These are phyloP conservation scores for Notocelia uddmanniana DNA, from an alignment of 2,888 invertebrate genomes.

Conservation along the genomic window DNA sequence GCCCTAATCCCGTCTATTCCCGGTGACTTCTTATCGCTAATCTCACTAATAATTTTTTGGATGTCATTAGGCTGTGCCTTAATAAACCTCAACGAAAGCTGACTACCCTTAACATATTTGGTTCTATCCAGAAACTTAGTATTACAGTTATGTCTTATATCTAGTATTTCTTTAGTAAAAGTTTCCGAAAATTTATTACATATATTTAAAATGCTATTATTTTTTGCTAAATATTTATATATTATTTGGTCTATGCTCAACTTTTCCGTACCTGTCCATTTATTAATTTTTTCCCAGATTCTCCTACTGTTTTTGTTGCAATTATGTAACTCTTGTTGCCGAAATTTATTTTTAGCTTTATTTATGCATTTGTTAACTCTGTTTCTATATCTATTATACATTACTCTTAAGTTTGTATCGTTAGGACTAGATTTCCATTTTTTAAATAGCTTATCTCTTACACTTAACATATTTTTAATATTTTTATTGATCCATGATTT, in stretches of 20 bases:
- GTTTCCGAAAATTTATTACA: constrained; percentile 10
- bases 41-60: not conserved
- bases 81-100: not conserved
- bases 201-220: not conserved
- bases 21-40: not conserved
- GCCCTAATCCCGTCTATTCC: constrained; percentile 4
- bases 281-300: too few relatives aligned
- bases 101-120: not conserved
- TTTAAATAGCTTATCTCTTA: constrained; percentile 7
- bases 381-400: constrained; percentile 1
- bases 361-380: not conserved
- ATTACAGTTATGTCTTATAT: constrained; percentile 7
- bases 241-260: not conserved
- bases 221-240: not conserved
- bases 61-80: constrained; percentile 8
- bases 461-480: not conserved
- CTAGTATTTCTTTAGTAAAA: constrained; percentile 9
- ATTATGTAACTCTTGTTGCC: not conserved
- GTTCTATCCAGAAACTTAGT: not conserved
- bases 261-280: too few relatives aligned
- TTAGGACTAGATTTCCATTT: constrained; percentile 7
- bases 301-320: too few relatives aligned
- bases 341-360: not conserved
- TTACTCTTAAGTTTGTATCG: not conserved
- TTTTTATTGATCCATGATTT: constrained; percentile 5